Evolutionary conservation across 2,888 invertebrate genomes (phyloP).

Genomic region (Aleiodes leptofemur): DNA sequence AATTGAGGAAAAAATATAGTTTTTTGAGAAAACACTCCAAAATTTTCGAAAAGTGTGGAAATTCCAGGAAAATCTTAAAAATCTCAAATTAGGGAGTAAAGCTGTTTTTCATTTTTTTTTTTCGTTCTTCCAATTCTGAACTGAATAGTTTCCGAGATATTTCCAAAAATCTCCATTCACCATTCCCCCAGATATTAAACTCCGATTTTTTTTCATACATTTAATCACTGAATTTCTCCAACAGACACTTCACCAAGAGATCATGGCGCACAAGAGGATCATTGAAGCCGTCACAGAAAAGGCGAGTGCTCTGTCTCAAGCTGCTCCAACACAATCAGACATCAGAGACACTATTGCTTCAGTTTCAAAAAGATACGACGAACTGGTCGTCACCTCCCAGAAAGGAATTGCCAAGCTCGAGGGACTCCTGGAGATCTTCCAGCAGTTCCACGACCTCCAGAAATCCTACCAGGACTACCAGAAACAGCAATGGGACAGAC

Average conservation of each 20-base stretch:
- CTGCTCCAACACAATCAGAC: conserved; percentile 77
- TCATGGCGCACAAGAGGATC: conserved; percentile 91
- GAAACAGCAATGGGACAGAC: conserved; percentile 92
- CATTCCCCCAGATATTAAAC: conserved; percentile 30
- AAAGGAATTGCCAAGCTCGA: conserved; percentile 85
- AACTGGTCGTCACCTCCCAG: conserved; percentile 81
- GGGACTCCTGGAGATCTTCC: conserved; percentile 86
- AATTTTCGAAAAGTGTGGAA: too few relatives aligned
- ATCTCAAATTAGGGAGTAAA: too few relatives aligned
- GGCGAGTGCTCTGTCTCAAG: conserved; percentile 83
- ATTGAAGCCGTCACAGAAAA: conserved; percentile 94
- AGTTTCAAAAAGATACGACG: conserved; percentile 86
- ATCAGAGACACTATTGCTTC: conserved; percentile 84
- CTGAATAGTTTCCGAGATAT: too few relatives aligned
- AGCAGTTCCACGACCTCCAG: conserved; percentile 90
- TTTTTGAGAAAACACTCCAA: too few relatives aligned
- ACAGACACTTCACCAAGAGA: conserved; percentile 89
- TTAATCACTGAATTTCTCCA: conserved; percentile 37
- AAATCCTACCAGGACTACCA: conserved; percentile 93
- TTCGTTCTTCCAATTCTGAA: too few relatives aligned
- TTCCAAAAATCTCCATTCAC: too few relatives aligned
- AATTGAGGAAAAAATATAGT: too few relatives aligned
- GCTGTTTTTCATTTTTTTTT: too few relatives aligned
- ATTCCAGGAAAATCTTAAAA: too few relatives aligned
- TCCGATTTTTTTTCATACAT: conserved; percentile 11